A percentile compares a stretch with the other conserved stretches of the same genome.
Evolutionary conservation across 2,113 vertebrate species (phyloP).

Genomic region (Urocitellus parryii): DNA sequence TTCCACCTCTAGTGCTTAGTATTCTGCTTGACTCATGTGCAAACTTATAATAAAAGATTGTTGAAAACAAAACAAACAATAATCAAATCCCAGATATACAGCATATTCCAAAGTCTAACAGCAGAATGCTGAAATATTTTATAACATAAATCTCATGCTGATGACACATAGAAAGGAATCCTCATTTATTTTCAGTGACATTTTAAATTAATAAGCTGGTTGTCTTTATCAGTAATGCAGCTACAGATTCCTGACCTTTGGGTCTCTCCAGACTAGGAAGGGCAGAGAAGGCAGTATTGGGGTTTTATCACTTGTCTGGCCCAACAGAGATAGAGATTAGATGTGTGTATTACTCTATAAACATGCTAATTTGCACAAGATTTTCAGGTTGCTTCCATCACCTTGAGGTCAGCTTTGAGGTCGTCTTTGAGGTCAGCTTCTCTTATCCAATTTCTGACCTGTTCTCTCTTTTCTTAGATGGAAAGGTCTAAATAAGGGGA

Average conservation of each 20-base stretch:
- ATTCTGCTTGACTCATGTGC: background rate
- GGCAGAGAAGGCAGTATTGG: background rate
- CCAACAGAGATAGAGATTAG: background rate
- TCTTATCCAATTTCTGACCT: background rate
- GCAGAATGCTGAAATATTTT: background rate
- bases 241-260: background rate
- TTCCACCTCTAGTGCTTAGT: background rate
- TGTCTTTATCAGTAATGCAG: conserved; percentile 2
- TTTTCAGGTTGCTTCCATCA: background rate
- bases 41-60: background rate
- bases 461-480: background rate
- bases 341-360: background rate
- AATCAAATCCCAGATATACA: background rate
- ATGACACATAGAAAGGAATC: background rate
- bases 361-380: fast-evolving
- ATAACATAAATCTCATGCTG: background rate
- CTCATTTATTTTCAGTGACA: conserved; percentile 28
- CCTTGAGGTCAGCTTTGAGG: background rate
- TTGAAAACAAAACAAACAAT: background rate
- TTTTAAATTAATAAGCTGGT: conserved; percentile 55
- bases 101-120: background rate
- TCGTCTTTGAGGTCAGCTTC: background rate
- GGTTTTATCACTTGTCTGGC: background rate
- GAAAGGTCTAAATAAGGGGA: background rate
- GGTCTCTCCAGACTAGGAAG: background rate